Evolutionary conservation across 2,797 vertebrate species (phyloP).

Genomic region (Rhinichthys osculus): DNA sequence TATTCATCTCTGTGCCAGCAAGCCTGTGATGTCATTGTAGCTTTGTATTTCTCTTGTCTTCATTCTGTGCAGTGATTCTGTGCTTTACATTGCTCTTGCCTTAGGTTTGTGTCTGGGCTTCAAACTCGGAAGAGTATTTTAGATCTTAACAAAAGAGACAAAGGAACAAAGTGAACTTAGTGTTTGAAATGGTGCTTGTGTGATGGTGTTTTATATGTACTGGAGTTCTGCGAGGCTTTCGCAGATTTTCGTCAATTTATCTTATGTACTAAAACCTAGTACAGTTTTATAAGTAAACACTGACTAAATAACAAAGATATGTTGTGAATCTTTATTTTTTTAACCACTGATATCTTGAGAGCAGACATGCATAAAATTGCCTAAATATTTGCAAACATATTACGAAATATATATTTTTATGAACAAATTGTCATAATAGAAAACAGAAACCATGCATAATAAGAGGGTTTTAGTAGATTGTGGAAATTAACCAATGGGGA

Average conservation of each 20-base stretch:
- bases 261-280: not conserved
- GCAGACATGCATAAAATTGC: not conserved
- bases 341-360: not conserved
- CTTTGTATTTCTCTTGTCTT: not conserved
- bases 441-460: not conserved
- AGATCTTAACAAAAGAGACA: not conserved
- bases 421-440: too few relatives aligned
- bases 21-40: not conserved
- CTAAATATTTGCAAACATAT: not conserved
- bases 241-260: not conserved
- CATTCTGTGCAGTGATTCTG: not conserved
- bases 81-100: not conserved
- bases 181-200: not conserved
- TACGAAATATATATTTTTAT: not conserved
- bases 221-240: not conserved
- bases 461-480: not conserved
- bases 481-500: not conserved
- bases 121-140: not conserved
- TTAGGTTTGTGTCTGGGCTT: not conserved
- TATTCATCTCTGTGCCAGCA: not conserved
- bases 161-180: not conserved
- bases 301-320: slow-evolving; percentile 11
- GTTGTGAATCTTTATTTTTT: not conserved
- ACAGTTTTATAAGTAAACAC: not conserved
- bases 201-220: not conserved